Evolutionary conservation across 2,888 invertebrate genomes (phyloP).

Genomic region (Luperina testacea): DNA sequence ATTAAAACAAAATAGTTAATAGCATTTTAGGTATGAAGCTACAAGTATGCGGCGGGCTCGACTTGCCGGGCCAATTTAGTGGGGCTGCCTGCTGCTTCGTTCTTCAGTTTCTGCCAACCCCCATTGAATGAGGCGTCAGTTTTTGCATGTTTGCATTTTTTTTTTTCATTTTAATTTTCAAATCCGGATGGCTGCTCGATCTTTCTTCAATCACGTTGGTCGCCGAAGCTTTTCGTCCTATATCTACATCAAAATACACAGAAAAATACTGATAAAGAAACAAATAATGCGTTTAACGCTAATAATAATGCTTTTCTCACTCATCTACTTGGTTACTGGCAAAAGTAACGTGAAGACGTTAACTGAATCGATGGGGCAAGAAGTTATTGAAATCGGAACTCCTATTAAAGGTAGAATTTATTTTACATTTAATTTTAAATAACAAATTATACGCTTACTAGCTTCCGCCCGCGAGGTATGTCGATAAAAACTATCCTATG

Average conservation of each 20-base stretch:
- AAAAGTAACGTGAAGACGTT: conserved; percentile 73
- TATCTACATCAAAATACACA: conserved; percentile 28
- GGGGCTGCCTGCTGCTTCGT: too few relatives aligned
- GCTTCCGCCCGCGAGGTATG: too few relatives aligned
- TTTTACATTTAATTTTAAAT: not conserved
- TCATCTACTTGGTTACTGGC: conserved; percentile 60
- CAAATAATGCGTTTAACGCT: conserved; percentile 70
- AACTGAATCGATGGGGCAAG: conserved; percentile 81
- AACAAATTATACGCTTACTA: not conserved
- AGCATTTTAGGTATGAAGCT: too few relatives aligned
- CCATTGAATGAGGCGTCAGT: too few relatives aligned
- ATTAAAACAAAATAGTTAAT: too few relatives aligned
- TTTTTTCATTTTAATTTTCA: conserved; percentile 27
- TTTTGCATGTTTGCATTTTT: not conserved
- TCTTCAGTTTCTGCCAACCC: too few relatives aligned
- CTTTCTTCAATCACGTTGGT: conserved; percentile 35
- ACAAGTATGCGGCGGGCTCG: too few relatives aligned
- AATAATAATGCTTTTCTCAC: conserved; percentile 50
- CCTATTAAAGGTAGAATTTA: conserved; percentile 77
- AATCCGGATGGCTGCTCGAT: conserved; percentile 47
- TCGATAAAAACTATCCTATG: too few relatives aligned
- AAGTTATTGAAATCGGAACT: conserved; percentile 81
- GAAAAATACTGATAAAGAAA: conserved; percentile 13
- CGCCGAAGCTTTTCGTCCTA: conserved; percentile 11
- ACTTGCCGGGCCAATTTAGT: too few relatives aligned